Evolutionary conservation across 2,888 invertebrate genomes (phyloP), one percentile per base, ranked within the genome.

Genomic region (Cephus runcator): DNA sequence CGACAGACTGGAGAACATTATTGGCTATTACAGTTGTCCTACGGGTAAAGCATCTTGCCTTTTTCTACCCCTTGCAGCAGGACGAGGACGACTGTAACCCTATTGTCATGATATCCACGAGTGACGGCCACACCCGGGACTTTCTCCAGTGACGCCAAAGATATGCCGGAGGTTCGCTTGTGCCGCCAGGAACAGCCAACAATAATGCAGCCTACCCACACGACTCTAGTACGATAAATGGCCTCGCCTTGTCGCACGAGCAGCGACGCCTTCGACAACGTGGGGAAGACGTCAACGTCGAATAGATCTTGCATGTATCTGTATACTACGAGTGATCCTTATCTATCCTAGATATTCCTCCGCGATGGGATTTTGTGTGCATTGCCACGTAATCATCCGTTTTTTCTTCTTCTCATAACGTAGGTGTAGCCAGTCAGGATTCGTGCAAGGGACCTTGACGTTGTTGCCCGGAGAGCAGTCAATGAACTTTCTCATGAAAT

Each of bases 101-200:
- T 56, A 56, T 56, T 56, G 56, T 56, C 56, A 56, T 56, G 56
- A 56, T 56, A 56, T 56, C 15, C 56, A 23, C 56, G 56, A 56
- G 56, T 56, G 56, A 56, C 33, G 73, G 81, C 85, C 85, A 85
- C 86, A 81, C 84, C 86, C 86, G 84, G 69, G 82, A 86, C 86
- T 86, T 86, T 86, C 86, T 86, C 86, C 85, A 79, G 78, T 81
- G 81, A 84, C 85, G 84, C 84, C 85, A 83, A 86, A 86, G 86
- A 85, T 83, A 86, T 83, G 56, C 56, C 56, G 71, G 71, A 71
- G 31, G 30, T 71, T 30, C 33, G 33, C 23, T 15, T 11, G 33
- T n/a, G 71, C 15, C 31, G 71, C 33, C n/a, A 31, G 31, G 31
- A 33, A 33, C 15, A 9, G 71, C 33, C n/a, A 71, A 71, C 71